Evolutionary conservation across 2,113 vertebrate species (phyloP).

Genomic region (Antigone vipio): DNA sequence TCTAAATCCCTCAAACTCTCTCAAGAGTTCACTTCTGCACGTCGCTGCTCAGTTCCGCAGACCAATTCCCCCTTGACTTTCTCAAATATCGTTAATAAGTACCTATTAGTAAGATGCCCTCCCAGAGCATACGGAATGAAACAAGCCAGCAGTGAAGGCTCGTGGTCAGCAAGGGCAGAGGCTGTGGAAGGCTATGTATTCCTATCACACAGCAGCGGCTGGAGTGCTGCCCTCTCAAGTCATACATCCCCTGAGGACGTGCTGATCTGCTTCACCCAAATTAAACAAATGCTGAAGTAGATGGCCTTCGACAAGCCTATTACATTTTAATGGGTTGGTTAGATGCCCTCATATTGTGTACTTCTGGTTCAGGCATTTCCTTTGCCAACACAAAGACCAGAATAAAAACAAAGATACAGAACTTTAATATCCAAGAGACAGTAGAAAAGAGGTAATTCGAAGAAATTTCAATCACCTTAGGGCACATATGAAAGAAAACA

Average conservation of each 20-base stretch:
- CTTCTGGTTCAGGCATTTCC: background rate
- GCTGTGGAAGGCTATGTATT: background rate
- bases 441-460: background rate
- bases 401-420: background rate
- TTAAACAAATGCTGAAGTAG: background rate
- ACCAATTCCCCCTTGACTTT: background rate
- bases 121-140: background rate
- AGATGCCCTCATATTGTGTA: background rate
- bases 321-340: background rate
- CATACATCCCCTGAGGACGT: background rate
- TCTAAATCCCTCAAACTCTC: background rate
- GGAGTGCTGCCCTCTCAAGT: background rate
- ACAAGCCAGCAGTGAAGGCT: background rate
- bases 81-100: background rate
- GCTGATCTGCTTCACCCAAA: background rate
- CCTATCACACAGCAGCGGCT: background rate
- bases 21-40: accelerated
- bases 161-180: background rate
- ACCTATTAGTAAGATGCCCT: background rate
- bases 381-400: background rate
- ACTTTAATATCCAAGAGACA: background rate
- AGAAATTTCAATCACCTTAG: background rate
- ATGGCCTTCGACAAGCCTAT: background rate
- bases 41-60: background rate
- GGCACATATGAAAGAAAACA: background rate